A percentile compares a stretch with the other conserved stretches of the same genome.
phyloP scores from a whole-genome alignment of 2,113 vertebrate genomes.

The Tichodroma muraria region DNA sequence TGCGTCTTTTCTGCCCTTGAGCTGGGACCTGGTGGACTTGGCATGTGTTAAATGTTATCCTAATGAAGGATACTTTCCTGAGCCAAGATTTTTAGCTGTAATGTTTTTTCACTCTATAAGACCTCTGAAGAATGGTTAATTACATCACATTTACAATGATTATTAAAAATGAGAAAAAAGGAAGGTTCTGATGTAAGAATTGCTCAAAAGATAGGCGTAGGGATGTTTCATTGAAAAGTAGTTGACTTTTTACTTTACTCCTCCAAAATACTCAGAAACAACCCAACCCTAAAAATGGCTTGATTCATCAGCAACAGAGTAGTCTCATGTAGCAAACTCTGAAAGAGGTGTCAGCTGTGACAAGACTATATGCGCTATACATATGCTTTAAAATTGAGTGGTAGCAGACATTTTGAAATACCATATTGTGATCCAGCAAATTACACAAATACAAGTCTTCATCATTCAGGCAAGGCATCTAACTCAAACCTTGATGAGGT shows the following conservation, averaged over 20 bases:
- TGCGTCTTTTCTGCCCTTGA: not conserved
- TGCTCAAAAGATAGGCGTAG: not conserved
- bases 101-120: not conserved
- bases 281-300: conserved; percentile 3
- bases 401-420: conserved; percentile 40
- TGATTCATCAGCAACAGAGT: conserved; percentile 13
- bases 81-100: not conserved
- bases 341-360: conserved; percentile 47
- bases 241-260: not conserved
- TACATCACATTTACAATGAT: not conserved
- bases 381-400: conserved; percentile 18
- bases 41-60: not conserved
- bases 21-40: not conserved
- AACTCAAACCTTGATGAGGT: not conserved
- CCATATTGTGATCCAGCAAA: not conserved
- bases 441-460: not conserved
- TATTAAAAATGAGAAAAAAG: not conserved
- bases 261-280: conserved; percentile 5
- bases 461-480: not conserved
- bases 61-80: not conserved
- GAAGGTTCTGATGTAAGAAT: not conserved
- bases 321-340: not conserved
- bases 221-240: not conserved
- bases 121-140: not conserved
- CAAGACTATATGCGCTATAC: not conserved